Evolutionary conservation across 2,888 invertebrate genomes (phyloP).

Genomic region (Cantharis rufa): DNA sequence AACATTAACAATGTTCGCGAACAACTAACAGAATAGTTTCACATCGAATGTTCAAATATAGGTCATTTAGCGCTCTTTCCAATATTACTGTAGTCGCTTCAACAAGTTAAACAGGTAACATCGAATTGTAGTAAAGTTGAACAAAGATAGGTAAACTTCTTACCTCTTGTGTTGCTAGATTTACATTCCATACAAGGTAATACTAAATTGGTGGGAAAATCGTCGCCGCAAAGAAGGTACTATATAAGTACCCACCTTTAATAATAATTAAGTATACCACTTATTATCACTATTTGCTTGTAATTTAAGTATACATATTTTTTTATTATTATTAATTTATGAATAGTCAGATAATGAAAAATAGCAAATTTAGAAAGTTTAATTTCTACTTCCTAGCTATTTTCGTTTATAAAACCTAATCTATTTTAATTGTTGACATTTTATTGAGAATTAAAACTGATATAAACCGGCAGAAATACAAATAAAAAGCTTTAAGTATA

Average conservation of each 20-base stretch:
- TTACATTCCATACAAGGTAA: slow-evolving; percentile 15
- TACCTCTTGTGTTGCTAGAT: neutral
- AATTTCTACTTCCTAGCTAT: neutral
- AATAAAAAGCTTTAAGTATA: too few species aligned
- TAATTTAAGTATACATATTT: neutral
- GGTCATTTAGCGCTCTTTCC: slow-evolving; percentile 29
- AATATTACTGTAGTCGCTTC: slow-evolving; percentile 1
- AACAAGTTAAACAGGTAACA: neutral
- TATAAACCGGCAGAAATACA: neutral
- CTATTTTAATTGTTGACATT: neutral
- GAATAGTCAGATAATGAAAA: neutral
- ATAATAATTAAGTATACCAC: neutral
- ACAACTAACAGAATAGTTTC: slow-evolving; percentile 18
- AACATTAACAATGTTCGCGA: slow-evolving; percentile 10
- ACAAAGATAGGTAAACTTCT: slow-evolving; percentile 10
- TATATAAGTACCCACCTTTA: neutral
- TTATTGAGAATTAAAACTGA: neutral
- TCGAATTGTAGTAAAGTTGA: neutral
- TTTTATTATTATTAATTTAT: neutral
- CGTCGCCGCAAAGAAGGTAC: neutral
- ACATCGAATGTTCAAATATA: slow-evolving; percentile 22
- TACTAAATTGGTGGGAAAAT: neutral
- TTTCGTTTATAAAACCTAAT: neutral
- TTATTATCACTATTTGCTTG: neutral
- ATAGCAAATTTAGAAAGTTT: neutral